Conservation (phyloP, 1,140 invertebrate species). For the Pomacea maculata region DNA sequence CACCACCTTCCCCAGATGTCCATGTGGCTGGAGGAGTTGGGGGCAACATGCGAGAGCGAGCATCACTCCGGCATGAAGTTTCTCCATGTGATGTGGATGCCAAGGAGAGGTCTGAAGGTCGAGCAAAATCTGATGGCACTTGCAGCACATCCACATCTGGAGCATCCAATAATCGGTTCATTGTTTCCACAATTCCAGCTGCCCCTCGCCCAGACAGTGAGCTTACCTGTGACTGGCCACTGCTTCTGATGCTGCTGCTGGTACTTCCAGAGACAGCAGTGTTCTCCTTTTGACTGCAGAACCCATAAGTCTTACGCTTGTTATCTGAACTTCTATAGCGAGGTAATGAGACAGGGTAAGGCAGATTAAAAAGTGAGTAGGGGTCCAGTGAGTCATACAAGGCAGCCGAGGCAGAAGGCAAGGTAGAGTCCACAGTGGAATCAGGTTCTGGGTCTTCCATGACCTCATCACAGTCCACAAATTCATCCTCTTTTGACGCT, state of each 20-base stretch:
- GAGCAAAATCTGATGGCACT: neutral
- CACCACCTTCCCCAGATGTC: constrained; percentile 2
- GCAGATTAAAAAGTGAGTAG: constrained; percentile 53
- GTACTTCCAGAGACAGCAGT: neutral
- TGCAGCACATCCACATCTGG: neutral
- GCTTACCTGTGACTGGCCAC: neutral
- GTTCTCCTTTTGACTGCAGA: neutral
- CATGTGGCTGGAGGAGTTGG: constrained; percentile 15
- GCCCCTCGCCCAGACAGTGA: neutral
- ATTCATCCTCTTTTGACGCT: neutral
- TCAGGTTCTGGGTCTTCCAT: constrained; percentile 25
- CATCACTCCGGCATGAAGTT: neutral
- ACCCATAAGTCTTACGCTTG: neutral
- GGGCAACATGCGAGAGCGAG: constrained; percentile 8
- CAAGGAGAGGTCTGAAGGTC: constrained; percentile 2
- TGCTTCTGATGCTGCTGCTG: neutral
- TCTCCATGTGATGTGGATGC: neutral
- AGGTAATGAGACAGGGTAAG: constrained; percentile 13
- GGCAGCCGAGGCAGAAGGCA: constrained; percentile 15
- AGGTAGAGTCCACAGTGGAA: constrained; percentile 6
- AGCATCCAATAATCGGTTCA: neutral
- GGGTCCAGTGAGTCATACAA: constrained; percentile 48
- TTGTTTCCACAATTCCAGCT: neutral
- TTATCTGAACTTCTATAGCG: constrained; percentile 1
- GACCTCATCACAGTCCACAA: constrained; percentile 4